Percentiles rank a stretch among this genome's conserved stretches.
Evolutionary conservation across 2,888 invertebrate species (phyloP).

Genomic region (Odontocolon sp.): DNA sequence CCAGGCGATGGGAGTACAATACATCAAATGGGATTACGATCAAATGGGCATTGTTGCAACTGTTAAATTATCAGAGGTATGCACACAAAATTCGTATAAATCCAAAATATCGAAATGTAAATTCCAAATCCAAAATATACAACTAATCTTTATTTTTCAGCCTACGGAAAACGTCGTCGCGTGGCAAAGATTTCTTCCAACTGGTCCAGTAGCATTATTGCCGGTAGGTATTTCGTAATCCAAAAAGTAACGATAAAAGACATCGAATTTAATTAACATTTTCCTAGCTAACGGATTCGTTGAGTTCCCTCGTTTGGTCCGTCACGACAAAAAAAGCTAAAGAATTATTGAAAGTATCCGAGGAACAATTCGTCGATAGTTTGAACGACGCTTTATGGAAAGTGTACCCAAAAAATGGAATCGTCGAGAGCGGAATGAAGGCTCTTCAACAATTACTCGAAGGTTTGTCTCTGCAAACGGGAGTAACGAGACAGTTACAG

Average conservation of each 20-base stretch:
- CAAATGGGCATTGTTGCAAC: constrained; percentile 97
- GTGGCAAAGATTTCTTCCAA: constrained; percentile 97
- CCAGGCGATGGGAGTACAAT: constrained; percentile 90
- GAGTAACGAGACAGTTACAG: constrained; percentile 84
- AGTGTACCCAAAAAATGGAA: constrained; percentile 82
- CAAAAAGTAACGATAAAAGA: constrained; percentile 4
- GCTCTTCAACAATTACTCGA: constrained; percentile 82
- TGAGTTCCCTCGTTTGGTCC: constrained; percentile 98
- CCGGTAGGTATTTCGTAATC: constrained; percentile 84
- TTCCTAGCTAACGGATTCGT: constrained; percentile 85
- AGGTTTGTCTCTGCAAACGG: constrained; percentile 81
- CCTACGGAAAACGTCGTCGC: constrained; percentile 91
- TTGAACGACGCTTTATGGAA: constrained; percentile 93
- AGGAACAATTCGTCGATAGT: constrained; percentile 92
- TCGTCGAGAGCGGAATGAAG: constrained; percentile 83
- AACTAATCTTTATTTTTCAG: constrained; percentile 78
- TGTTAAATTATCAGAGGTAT: constrained; percentile 89
- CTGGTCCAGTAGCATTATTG: constrained; percentile 95
- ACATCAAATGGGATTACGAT: constrained; percentile 91
- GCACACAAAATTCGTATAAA: constrained; percentile 14
- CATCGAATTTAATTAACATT: constrained; percentile 26
- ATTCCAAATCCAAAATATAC: not conserved
- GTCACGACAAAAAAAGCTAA: constrained; percentile 89
- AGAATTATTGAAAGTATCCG: constrained; percentile 85
- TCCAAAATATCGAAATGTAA: too few relatives aligned